Evolutionary conservation across 2,113 vertebrate species (phyloP).

Genomic region (Sinosuthora webbiana): DNA sequence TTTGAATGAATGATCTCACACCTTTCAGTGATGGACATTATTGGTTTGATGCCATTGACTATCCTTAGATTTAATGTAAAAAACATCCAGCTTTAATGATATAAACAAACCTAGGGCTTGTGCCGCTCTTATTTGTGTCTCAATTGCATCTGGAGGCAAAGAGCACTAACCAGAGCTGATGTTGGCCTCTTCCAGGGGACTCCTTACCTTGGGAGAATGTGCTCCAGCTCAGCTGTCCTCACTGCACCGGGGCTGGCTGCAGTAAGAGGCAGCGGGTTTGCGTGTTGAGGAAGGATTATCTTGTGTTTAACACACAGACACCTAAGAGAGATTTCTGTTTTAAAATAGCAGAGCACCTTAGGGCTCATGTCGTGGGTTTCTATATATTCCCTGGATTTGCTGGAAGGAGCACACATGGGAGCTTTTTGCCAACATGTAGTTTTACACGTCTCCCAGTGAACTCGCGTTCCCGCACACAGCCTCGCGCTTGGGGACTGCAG

Average conservation of each 20-base stretch:
- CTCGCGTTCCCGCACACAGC: background rate
- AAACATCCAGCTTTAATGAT: background rate
- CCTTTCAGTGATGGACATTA: background rate
- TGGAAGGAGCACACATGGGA: slow-evolving; percentile 8
- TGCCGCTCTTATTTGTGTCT: background rate
- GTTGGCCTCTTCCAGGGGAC: background rate
- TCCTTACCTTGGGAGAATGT: background rate
- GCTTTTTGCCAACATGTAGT: slow-evolving; percentile 16
- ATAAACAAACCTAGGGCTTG: background rate
- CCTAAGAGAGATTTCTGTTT: background rate
- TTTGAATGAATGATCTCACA: background rate
- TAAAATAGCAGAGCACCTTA: background rate
- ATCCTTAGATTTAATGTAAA: background rate
- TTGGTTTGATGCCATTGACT: background rate
- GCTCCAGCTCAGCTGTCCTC: background rate
- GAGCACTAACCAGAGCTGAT: background rate
- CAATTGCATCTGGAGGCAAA: background rate
- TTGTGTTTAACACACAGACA: background rate
- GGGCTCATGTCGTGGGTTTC: background rate
- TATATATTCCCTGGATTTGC: slow-evolving; percentile 19
- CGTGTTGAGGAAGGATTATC: background rate
- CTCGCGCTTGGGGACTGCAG: background rate
- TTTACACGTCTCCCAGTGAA: slow-evolving; percentile 17
- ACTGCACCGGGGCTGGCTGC: background rate
- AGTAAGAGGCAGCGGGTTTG: background rate